Evolutionary conservation across 1,140 invertebrate genomes (phyloP).

Genomic region (Meloidogyne exigua): DNA sequence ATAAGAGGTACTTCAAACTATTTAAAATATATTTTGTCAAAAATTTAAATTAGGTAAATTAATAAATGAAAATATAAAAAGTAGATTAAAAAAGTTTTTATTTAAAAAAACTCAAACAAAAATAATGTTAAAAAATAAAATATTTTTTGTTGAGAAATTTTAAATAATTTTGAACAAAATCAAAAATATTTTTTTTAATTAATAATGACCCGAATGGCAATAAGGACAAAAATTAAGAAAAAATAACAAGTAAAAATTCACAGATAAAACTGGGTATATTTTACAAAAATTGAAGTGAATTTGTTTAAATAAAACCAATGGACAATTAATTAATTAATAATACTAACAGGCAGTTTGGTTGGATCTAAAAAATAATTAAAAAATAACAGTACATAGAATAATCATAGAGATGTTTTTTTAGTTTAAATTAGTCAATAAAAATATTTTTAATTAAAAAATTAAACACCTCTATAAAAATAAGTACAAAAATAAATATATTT

Average conservation of each 20-base stretch:
- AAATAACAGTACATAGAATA: neutral
- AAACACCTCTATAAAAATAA: neutral
- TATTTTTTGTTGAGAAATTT: neutral
- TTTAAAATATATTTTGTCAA: neutral
- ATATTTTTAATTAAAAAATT: too few relatives aligned
- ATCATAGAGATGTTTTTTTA: too few relatives aligned
- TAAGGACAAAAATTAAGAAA: neutral
- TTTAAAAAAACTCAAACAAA: too few relatives aligned
- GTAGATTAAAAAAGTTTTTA: too few relatives aligned
- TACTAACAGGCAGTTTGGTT: neutral
- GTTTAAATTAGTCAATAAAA: too few relatives aligned
- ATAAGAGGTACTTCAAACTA: neutral
- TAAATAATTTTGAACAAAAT: neutral
- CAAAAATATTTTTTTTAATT: neutral
- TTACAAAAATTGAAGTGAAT: slow-evolving; percentile 4
- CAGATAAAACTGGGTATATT: neutral
- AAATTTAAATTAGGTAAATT: neutral
- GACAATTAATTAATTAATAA: neutral
- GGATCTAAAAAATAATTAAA: slow-evolving; percentile 15
- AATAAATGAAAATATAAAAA: neutral
- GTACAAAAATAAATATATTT: slow-evolving; percentile 2
- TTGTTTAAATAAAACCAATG: neutral
- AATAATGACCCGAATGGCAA: slow-evolving; percentile 1
- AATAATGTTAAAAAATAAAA: neutral
- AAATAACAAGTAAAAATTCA: neutral